A percentile compares a stretch with the other conserved stretches of the same genome.
These are phyloP conservation scores for Listronotus oregonensis DNA, from an alignment of 1,140 invertebrate genomes.

Conservation along the genomic window DNA sequence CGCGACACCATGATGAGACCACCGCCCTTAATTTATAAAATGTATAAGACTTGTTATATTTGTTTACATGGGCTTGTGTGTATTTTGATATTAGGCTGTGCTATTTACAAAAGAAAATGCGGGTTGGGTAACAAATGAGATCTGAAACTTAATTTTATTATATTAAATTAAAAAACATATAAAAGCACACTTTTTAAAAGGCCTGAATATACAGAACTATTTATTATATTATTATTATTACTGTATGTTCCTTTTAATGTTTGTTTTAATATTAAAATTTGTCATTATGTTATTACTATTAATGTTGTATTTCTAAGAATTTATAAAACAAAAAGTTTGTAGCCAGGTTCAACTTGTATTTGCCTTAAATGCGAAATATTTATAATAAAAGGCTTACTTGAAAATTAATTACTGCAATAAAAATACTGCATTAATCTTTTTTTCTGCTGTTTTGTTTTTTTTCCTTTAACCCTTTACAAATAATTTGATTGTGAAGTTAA, in stretches of 20 bases:
- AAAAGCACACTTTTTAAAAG: background rate
- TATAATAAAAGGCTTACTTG: conserved; percentile 29
- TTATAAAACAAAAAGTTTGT: conserved; percentile 31
- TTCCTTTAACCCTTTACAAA: too few relatives aligned
- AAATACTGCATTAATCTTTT: conserved; percentile 17
- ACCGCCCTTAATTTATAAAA: background rate
- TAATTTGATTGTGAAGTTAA: too few relatives aligned
- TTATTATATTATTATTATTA: conserved; percentile 22
- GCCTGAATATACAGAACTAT: conserved; percentile 4
- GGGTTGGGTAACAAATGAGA: conserved; percentile 23
- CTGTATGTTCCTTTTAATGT: conserved; percentile 12
- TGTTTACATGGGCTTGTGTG: conserved; percentile 5
- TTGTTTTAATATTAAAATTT: conserved; percentile 7
- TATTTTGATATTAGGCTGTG: conserved; percentile 38
- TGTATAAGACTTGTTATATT: background rate
- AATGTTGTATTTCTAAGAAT: conserved; percentile 24
- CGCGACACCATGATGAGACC: too few relatives aligned
- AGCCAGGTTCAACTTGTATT: conserved; percentile 26
- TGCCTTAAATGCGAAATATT: conserved; percentile 28
- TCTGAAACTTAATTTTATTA: conserved; percentile 11
- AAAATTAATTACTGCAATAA: conserved; percentile 39
- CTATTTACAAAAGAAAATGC: conserved; percentile 30
- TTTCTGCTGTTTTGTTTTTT: background rate
- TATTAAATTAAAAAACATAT: background rate
- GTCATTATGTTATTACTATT: conserved; percentile 17